These are phyloP conservation scores for Platycnemis pennipes DNA, from an alignment of 2,888 invertebrate species.

Conservation along the genomic window DNA sequence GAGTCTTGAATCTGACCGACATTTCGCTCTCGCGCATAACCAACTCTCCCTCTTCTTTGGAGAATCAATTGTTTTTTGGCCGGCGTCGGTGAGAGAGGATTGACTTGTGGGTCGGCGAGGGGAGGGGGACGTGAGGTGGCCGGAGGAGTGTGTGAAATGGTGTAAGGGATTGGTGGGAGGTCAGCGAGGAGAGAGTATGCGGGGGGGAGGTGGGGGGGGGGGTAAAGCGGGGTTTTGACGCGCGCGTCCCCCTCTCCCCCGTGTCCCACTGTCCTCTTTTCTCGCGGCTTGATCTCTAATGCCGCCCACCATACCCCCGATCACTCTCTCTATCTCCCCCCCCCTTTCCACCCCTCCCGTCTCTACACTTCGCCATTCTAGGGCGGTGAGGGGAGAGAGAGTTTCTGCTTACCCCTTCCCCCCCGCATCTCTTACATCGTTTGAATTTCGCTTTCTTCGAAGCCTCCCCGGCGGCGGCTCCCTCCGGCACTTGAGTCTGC, in stretches of 20 bases:
- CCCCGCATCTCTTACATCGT: conserved; percentile 7
- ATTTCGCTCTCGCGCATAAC: conserved; percentile 17
- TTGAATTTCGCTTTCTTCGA: conserved; percentile 26
- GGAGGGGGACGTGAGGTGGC: too few species aligned
- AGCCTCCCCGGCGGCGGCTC: neutral
- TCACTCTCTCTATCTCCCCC: neutral
- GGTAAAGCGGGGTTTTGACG: neutral
- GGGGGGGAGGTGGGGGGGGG: neutral
- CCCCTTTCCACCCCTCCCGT: neutral
- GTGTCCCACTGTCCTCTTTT: conserved; percentile 39
- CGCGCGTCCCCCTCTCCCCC: too few species aligned
- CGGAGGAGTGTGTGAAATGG: too few species aligned
- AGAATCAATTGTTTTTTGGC: conserved; percentile 30
- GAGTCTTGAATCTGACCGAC: neutral
- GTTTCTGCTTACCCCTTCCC: neutral
- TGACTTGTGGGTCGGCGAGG: too few species aligned
- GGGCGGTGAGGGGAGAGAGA: neutral
- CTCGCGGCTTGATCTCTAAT: conserved; percentile 21
- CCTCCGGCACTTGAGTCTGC: neutral
- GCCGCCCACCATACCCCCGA: neutral
- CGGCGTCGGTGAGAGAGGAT: neutral
- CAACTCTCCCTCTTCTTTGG: conserved; percentile 26
- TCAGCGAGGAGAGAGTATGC: neutral
- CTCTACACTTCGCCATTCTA: neutral
- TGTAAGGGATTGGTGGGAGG: neutral